A percentile compares a stretch with the other conserved stretches of the same genome.
Conservation (phyloP, 2,888 invertebrate genomes). For the Catocala sponsa region DNA sequence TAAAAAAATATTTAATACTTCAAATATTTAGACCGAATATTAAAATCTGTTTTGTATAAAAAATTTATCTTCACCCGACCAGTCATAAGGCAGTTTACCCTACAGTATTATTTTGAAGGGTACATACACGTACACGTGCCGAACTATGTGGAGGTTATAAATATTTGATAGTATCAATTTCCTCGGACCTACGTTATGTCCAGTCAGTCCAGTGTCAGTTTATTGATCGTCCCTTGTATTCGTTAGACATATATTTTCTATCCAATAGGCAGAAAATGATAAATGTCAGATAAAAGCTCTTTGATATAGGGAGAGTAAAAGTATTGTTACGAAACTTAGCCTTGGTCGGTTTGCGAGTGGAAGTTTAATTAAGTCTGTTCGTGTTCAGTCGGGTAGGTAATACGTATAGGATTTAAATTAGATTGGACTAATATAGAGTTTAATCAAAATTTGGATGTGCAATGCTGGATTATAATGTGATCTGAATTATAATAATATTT, state of each 20-base stretch:
- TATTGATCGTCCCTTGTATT: conserved; percentile 10
- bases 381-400: not conserved
- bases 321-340: not conserved
- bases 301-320: too few species aligned
- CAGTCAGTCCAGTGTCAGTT: not conserved
- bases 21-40: too few species aligned
- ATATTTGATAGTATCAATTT: conserved; percentile 27
- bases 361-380: conserved; percentile 1
- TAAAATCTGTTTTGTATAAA: too few species aligned
- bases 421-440: not conserved
- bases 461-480: too few species aligned
- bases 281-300: not conserved
- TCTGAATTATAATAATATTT: too few species aligned
- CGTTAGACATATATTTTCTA: not conserved
- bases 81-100: too few species aligned
- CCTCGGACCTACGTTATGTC: conserved; percentile 13
- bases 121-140: not conserved
- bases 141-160: conserved; percentile 8
- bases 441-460: too few species aligned
- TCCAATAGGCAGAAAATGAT: not conserved
- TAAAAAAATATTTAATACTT: too few species aligned
- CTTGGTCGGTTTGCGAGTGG: not conserved
- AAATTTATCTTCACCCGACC: too few species aligned
- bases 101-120: not conserved
- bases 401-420: not conserved